Conservation (phyloP, 1,140 invertebrate genomes). For the Drosophila orosa region DNA sequence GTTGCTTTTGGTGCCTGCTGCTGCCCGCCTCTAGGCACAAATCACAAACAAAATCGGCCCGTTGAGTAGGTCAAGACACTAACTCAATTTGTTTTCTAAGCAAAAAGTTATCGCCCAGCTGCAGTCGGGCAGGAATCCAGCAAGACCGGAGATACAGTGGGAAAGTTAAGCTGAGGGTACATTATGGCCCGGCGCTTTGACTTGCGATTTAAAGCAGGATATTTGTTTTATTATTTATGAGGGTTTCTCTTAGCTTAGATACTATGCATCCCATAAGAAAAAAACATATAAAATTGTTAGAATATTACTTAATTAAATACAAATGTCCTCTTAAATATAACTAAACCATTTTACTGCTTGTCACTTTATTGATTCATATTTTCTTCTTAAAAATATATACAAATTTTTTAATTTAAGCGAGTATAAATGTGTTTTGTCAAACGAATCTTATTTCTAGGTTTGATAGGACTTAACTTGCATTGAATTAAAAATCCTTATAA, state of each 20-base stretch:
- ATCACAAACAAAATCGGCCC: constrained; percentile 58
- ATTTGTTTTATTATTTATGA: constrained; percentile 1
- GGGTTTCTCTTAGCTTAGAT: fast-evolving
- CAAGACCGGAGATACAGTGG: constrained; percentile 8
- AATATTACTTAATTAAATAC: background rate
- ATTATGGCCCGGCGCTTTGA: background rate
- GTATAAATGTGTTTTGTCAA: background rate
- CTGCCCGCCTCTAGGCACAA: constrained; percentile 38
- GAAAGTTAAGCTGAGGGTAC: constrained; percentile 10
- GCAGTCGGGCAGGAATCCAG: constrained; percentile 9
- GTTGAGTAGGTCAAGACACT: constrained; percentile 76
- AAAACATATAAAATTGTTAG: background rate
- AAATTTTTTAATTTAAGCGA: background rate
- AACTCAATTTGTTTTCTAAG: constrained; percentile 63
- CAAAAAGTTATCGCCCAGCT: constrained; percentile 48
- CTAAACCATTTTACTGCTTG: no score
- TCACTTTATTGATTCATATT: no score
- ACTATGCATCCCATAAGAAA: no score
- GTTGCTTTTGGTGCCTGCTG: constrained; percentile 6
- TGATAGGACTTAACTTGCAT: background rate
- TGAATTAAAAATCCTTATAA: background rate
- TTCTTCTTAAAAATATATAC: background rate
- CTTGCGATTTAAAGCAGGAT: background rate
- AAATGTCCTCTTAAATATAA: background rate
- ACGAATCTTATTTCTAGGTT: background rate